phyloP scores from a whole-genome alignment of 2,797 vertebrate genomes.

The Melanotaenia boesemani region DNA sequence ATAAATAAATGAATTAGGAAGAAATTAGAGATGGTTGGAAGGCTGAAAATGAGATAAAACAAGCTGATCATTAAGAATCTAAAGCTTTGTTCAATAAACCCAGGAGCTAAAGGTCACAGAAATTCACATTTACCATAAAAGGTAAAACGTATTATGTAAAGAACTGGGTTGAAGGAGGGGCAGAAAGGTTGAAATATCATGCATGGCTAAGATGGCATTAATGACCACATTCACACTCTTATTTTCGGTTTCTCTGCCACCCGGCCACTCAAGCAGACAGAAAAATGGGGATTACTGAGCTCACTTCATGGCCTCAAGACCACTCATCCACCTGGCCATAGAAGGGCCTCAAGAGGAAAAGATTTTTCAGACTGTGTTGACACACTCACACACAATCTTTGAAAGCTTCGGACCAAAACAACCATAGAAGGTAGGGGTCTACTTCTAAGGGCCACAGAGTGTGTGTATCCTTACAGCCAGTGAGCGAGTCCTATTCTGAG shows the following conservation, averaged over 20 bases:
- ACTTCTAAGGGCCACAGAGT: slow-evolving; percentile 38
- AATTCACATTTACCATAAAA: slow-evolving; percentile 58
- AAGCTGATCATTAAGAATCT: not conserved
- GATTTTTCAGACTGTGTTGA: slow-evolving; percentile 48
- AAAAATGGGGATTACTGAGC: slow-evolving; percentile 74
- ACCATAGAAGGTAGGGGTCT: slow-evolving; percentile 81
- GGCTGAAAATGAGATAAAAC: not conserved
- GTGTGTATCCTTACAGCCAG: slow-evolving; percentile 35
- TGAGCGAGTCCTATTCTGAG: slow-evolving; percentile 46
- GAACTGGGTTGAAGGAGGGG: slow-evolving; percentile 21
- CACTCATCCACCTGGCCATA: slow-evolving; percentile 71
- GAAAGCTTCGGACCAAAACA: slow-evolving; percentile 46
- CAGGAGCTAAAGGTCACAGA: slow-evolving; percentile 7
- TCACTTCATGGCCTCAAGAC: slow-evolving; percentile 49
- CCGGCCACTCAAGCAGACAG: slow-evolving; percentile 70
- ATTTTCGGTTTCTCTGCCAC: slow-evolving; percentile 47
- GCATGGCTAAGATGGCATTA: slow-evolving; percentile 62
- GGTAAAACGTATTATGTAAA: slow-evolving; percentile 44
- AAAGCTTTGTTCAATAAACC: not conserved
- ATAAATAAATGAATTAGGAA: not conserved
- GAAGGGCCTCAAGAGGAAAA: slow-evolving; percentile 70
- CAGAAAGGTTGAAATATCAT: slow-evolving; percentile 56
- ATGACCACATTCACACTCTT: slow-evolving; percentile 52
- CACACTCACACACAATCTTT: slow-evolving; percentile 27
- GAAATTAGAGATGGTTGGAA: not conserved